Evolutionary conservation across 2,113 vertebrate species (phyloP).

Genomic region (Typhlomys cinereus): DNA sequence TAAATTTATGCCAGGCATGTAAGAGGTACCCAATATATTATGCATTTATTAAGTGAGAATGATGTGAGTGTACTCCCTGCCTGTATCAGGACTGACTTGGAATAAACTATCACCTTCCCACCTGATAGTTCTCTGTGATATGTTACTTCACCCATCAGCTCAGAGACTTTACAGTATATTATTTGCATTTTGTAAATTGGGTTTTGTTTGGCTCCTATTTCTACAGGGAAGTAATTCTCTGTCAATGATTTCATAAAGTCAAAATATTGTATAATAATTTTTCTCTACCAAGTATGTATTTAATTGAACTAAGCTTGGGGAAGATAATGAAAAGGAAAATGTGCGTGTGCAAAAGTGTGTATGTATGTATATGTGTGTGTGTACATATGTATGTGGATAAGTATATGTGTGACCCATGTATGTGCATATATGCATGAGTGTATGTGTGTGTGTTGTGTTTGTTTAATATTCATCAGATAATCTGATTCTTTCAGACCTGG

Average conservation of each 20-base stretch:
- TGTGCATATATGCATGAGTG: too few relatives aligned
- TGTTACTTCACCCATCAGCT: neutral
- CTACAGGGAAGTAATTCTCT: neutral
- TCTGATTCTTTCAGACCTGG: slow-evolving; percentile 10
- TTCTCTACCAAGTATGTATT: neutral
- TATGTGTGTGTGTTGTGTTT: neutral
- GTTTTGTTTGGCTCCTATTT: neutral
- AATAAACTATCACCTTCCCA: neutral
- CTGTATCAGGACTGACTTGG: neutral
- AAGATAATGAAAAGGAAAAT: too few relatives aligned
- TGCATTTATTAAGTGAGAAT: neutral
- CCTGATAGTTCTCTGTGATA: neutral
- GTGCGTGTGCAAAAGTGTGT: too few relatives aligned
- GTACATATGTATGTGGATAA: too few relatives aligned
- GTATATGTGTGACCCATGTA: too few relatives aligned
- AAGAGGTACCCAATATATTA: neutral
- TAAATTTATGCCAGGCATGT: neutral
- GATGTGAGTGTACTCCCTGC: neutral
- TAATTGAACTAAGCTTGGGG: neutral
- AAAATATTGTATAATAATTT: slow-evolving; percentile 16
- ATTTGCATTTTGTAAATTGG: neutral
- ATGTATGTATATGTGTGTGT: too few relatives aligned
- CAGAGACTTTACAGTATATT: neutral
- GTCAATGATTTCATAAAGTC: neutral
- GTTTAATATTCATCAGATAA: neutral